Evolutionary conservation across 2,113 vertebrate genomes (phyloP).

Genomic region (Siniperca chuatsi): DNA sequence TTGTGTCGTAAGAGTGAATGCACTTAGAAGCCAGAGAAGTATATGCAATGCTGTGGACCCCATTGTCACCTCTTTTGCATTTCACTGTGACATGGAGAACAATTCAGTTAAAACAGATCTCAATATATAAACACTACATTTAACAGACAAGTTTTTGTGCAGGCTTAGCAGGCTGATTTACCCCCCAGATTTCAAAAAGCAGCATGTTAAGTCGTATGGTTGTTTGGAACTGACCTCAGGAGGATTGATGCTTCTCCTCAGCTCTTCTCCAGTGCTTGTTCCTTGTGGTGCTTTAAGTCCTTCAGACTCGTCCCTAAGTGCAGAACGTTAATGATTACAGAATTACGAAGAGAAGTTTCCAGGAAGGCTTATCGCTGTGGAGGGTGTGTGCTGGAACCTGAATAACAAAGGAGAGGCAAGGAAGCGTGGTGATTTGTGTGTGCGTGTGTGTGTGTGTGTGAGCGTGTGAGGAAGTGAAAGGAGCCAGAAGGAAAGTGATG

Average conservation of each 20-base stretch:
- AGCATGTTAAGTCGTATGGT: neutral
- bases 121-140: neutral
- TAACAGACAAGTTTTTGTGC: neutral
- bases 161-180: neutral
- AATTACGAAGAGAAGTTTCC: neutral
- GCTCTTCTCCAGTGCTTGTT: neutral
- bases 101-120: conserved; percentile 15
- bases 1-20: conserved; percentile 49
- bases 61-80: conserved; percentile 57
- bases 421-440: neutral
- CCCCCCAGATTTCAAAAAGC: neutral
- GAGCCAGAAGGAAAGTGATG: neutral
- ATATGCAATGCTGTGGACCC: neutral
- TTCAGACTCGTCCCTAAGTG: neutral
- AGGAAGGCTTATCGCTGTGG: neutral
- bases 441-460: neutral
- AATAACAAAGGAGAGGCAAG: neutral
- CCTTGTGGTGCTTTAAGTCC: neutral
- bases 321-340: conserved; percentile 61
- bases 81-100: conserved; percentile 23
- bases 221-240: conserved; percentile 43
- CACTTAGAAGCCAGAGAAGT: conserved; percentile 43
- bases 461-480: neutral
- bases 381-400: conserved; percentile 11
- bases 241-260: neutral